phyloP scores from a whole-genome alignment of 1,140 invertebrate genomes.

The Arctopsyche grandis region DNA sequence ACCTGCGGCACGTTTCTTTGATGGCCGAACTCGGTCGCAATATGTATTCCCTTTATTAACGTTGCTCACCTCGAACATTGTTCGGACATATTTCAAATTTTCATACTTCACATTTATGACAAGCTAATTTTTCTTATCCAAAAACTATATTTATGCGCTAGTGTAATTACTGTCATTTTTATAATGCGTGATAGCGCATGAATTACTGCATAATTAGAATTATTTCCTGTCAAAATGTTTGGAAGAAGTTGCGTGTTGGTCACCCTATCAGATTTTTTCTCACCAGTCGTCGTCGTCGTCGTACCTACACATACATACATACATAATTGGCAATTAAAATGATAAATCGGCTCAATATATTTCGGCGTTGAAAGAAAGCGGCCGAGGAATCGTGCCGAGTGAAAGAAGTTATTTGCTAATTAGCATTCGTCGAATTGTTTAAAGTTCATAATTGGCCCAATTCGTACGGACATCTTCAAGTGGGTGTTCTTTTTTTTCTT shows the following conservation, averaged over 20 bases:
- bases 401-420: conserved; percentile 7
- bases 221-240: no score
- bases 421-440: conserved; percentile 13
- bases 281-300: no score
- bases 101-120: no score
- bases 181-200: no score
- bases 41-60: conserved; percentile 35
- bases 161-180: no score
- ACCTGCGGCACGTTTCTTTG: conserved; percentile 48
- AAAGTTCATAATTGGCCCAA: conserved; percentile 22
- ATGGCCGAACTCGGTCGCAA: conserved; percentile 32
- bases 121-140: no score
- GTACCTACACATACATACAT: neutral
- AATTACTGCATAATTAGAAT: no score
- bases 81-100: neutral
- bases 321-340: conserved; percentile 20
- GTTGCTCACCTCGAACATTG: neutral
- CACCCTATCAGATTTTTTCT: no score
- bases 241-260: no score
- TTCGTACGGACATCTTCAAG: neutral
- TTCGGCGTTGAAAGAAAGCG: neutral
- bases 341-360: neutral
- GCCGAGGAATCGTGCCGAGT: neutral
- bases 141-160: no score
- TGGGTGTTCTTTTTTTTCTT: neutral